Percentiles rank a stretch among this genome's conserved stretches.
phyloP scores from a whole-genome alignment of 2,888 invertebrate genomes.

The Drosophila birchii region DNA sequence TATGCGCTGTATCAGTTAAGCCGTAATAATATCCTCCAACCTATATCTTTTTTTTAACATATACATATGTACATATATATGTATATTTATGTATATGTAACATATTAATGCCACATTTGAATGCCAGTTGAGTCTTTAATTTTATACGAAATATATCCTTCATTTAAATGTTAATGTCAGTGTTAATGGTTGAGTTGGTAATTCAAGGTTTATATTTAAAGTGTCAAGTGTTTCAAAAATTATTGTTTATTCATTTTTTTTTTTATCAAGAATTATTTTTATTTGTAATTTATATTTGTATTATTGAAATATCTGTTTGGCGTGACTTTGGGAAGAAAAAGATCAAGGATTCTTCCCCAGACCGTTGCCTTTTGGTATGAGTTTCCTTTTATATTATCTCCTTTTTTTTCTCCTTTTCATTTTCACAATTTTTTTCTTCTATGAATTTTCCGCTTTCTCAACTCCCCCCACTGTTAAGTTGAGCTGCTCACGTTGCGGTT shows the following conservation, averaged over 20 bases:
- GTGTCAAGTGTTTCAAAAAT: too few relatives aligned
- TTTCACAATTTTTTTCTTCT: slow-evolving; percentile 3
- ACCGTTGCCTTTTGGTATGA: neutral
- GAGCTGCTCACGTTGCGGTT: slow-evolving; percentile 45
- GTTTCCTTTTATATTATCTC: neutral
- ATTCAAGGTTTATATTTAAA: neutral
- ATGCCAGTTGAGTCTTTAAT: neutral
- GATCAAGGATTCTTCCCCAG: neutral
- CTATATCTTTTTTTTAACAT: neutral
- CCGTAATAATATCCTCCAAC: neutral
- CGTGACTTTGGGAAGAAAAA: too few relatives aligned
- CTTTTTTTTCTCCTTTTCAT: neutral
- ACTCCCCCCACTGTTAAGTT: neutral
- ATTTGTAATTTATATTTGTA: neutral
- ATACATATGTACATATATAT: neutral
- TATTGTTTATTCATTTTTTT: neutral
- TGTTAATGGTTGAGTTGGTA: neutral
- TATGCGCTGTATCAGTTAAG: slow-evolving; percentile 3
- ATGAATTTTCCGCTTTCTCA: neutral
- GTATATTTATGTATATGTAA: too few relatives aligned
- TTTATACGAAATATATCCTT: neutral
- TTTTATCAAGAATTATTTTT: too few relatives aligned
- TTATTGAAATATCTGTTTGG: neutral
- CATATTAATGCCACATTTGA: slow-evolving; percentile 1
- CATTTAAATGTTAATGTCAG: slow-evolving; percentile 1